Evolutionary conservation across 2,113 vertebrate genomes (phyloP).

Genomic region (Drymodes brunneopygia): DNA sequence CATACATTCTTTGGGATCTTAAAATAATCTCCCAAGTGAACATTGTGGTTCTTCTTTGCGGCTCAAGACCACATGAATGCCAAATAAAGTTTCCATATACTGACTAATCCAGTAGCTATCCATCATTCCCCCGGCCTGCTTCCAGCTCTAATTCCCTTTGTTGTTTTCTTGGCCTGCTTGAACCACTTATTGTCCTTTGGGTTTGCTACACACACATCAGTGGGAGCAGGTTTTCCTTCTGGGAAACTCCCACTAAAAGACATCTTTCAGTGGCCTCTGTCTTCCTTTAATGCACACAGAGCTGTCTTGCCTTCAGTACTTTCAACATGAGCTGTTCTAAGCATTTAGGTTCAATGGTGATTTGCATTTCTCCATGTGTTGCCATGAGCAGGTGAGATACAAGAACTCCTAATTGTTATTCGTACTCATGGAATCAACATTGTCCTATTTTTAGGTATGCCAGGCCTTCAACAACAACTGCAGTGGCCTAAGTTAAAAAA

Average conservation of each 20-base stretch:
- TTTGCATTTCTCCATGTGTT: background rate
- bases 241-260: background rate
- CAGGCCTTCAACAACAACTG: background rate
- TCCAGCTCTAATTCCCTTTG: background rate
- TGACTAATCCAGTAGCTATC: slow-evolving; percentile 12
- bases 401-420: background rate
- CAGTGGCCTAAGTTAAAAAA: background rate
- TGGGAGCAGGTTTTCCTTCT: background rate
- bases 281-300: background rate
- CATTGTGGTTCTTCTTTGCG: background rate
- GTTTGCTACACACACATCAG: background rate
- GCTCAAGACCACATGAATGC: background rate
- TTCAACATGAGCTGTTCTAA: background rate
- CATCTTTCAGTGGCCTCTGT: background rate
- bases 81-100: slow-evolving; percentile 20
- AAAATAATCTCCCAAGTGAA: slow-evolving; percentile 55
- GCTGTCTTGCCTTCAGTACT: background rate
- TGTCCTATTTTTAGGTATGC: background rate
- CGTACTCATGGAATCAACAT: background rate
- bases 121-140: background rate
- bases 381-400: background rate
- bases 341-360: background rate
- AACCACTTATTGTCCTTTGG: background rate
- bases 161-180: background rate
- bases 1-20: slow-evolving; percentile 23